These are phyloP conservation scores for Stenodera caucasica DNA, from an alignment of 2,888 invertebrate species.

Conservation along the genomic window DNA sequence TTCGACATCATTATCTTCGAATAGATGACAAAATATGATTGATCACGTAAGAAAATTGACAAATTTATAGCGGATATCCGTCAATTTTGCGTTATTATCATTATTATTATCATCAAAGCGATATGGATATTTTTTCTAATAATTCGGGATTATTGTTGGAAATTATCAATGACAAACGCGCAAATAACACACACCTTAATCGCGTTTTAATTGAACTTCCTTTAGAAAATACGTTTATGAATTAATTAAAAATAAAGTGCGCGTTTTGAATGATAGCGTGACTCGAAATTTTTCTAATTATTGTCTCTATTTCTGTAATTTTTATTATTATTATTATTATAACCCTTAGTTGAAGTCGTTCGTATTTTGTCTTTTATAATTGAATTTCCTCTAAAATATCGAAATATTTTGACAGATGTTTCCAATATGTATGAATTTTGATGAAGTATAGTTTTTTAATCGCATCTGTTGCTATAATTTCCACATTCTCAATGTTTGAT, in stretches of 20 bases:
- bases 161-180: background rate
- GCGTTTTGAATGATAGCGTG: conserved; percentile 14
- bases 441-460: background rate
- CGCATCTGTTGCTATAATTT: background rate
- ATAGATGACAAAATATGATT: conserved; percentile 5
- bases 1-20: background rate
- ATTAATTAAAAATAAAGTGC: conserved; percentile 18
- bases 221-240: conserved; percentile 15
- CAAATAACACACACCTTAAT: conserved; percentile 17
- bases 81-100: background rate
- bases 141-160: no score
- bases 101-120: background rate
- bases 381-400: background rate
- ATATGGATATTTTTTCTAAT: background rate
- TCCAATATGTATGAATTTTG: background rate
- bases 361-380: background rate
- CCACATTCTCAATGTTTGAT: background rate
- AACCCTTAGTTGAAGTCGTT: conserved; percentile 5
- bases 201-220: conserved; percentile 16
- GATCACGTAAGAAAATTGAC: background rate
- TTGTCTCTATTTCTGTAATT: no score
- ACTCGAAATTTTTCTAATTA: conserved; percentile 11
- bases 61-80: conserved; percentile 1
- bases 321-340: background rate
- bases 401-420: background rate